Base-by-base conservation (phyloP, 1,140 invertebrate genomes). In the Sweltsa coloradensis region DNA sequence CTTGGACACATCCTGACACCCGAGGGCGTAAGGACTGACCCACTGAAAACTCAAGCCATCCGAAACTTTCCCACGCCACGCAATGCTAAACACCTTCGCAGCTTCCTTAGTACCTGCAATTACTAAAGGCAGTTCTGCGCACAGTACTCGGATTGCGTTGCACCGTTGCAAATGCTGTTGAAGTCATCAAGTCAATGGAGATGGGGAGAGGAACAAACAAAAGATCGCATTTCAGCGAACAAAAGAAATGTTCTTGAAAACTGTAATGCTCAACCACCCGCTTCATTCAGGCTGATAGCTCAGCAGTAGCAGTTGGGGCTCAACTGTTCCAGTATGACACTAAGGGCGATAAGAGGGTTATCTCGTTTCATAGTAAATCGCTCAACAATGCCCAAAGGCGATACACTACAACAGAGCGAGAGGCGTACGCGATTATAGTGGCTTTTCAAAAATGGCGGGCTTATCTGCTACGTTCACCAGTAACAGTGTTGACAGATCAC, bases 71-170 rank as follows among this genome's bases (percentile, higher is more conserved):
- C 46, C 11, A 18, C 13, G 2, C 66, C 46, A 1, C 24, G 0
- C 1, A 51, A 37, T 34, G 9, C 43, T n/a, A 37, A 29, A 23
- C 29, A 55, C 14, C 18, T 57, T 2, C 25, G 34, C 27, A 47
- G 41, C 1, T 55, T 55, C 34, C 34, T 55, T 14, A 51, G 54
- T 2, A 11, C 49, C 18, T 37, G 41, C 2, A 34, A 27, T 22
- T 57, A 53, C 21, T 57, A 53, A 29, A 22, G 56, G 4, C 36
- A 22, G 7, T 37, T 37, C 11, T 16, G 16, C 5, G 36, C 18
- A 5, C 5, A 37, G 36, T 37, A 19, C 23, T 37, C 36, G 5
- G 3, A 5, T 19, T 19, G 7, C 5, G 11, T 37, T 37, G 5
- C 36, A 37, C 36, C 36, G 4, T 4, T 37, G 36, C 23, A 19